Base-by-base conservation (phyloP, 2,113 vertebrate species). In the Apodemus sylvaticus region DNA sequence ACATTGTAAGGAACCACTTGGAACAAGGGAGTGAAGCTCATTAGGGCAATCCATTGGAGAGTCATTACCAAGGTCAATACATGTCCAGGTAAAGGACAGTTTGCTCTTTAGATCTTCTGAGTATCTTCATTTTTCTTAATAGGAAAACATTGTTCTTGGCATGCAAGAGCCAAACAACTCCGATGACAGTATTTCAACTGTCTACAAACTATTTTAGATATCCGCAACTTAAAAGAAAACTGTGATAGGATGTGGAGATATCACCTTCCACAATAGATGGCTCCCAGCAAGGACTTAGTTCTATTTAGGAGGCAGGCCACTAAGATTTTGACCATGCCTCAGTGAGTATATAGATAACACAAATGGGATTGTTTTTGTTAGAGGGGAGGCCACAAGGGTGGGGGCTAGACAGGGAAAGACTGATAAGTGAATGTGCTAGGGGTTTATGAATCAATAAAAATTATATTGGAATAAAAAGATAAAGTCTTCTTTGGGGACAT, bases 1-100 rank as follows among this genome's bases (percentile, higher is more conserved):
- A 74, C 42, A 86, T 94, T 91, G n/a, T 93, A 90, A 95, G 86
- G 81, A 94, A 86, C 86, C 66, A 88, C 90, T 92, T 66, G 64
- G 20, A 48, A 77, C 60, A 82, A 93, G 68, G 4, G 20, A 96
- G 87, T 7, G 36, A 55, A 90, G 86, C 19, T 92, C 62, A 78
- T 62, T 83, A 42, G 81, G 71, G 87, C 58, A 91, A 26, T 77
- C 51, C 58, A 92, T 74, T 86, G 93, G 89, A 92, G 74, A 88
- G 34, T 64, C 93, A 96, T 90, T 74, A 48, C 13, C 71, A 24
- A 29, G 29, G 86, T 86, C 94, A 86, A 82, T 22, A 42, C 45
- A 88, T 8, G 42, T 68, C 58, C 58, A 71, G 85, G 85, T 78
- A 95, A 93, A 60, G 79, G 86, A 92, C 22, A 77, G 71, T 76